phyloP scores from a whole-genome alignment of 1,140 invertebrate genomes.

The Macrosteles quadrilineatus region DNA sequence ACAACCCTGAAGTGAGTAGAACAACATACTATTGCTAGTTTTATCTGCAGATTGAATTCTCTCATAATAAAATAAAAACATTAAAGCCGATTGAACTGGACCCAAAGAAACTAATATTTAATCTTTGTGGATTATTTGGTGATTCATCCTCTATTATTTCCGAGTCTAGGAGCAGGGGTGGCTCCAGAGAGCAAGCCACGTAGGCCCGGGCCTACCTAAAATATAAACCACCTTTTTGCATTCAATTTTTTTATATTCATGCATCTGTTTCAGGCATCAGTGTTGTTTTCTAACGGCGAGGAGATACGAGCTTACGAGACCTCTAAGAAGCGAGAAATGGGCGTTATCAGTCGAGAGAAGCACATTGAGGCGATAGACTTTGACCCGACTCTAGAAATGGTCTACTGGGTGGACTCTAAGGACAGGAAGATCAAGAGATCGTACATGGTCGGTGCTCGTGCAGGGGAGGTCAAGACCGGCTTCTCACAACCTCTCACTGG shows the following conservation, averaged over 20 bases:
- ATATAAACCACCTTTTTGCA: too few species aligned
- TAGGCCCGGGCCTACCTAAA: too few species aligned
- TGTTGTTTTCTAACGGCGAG: slow-evolving; percentile 67
- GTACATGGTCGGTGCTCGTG: slow-evolving; percentile 78
- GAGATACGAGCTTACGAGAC: slow-evolving; percentile 79
- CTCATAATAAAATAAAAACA: too few species aligned
- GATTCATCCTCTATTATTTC: too few species aligned
- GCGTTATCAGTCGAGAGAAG: slow-evolving; percentile 79
- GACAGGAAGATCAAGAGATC: slow-evolving; percentile 89
- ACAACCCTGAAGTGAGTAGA: slow-evolving; percentile 63
- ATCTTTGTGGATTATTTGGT: too few species aligned
- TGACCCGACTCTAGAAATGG: slow-evolving; percentile 74
- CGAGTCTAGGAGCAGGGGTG: too few species aligned
- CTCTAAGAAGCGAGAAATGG: slow-evolving; percentile 66
- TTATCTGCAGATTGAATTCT: too few species aligned
- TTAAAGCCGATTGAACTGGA: too few species aligned
- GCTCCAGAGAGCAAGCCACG: too few species aligned
- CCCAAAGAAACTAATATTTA: too few species aligned
- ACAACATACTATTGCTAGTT: too few species aligned
- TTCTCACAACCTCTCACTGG: slow-evolving; percentile 86
- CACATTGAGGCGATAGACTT: slow-evolving; percentile 88
- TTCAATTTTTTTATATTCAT: too few species aligned
- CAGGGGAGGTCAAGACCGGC: slow-evolving; percentile 75
- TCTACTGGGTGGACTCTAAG: slow-evolving; percentile 93
- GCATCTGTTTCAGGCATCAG: slow-evolving; percentile 38